Evolutionary conservation across 2,113 vertebrate genomes (phyloP), one percentile per base, ranked within the genome.

Genomic region (Tachuris rubrigastra): DNA sequence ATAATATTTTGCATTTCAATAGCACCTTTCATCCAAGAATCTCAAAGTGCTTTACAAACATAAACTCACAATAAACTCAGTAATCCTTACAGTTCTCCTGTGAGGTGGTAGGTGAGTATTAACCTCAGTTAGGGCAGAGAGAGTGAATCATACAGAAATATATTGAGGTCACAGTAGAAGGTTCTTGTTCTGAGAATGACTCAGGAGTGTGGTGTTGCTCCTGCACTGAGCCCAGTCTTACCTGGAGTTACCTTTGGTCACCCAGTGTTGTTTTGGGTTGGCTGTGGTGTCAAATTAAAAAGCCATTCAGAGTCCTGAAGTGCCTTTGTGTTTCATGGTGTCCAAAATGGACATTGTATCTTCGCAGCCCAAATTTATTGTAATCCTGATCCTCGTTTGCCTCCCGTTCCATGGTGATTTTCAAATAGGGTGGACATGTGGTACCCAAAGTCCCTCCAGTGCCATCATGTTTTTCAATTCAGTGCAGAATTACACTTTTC

Each of bases 1-100:
- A 90, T 95, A 96, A 94, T 96, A 95, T 96, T 96, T 96, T 96
- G 91, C 96, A 97, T 97, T 96, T 97, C 95, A 97, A 96, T 96
- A 94, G 87, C 93, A 96, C 91, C 93, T 96, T 96, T 96, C 76
- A 95, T 86, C 87, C 78, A 93, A 75, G 90, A 94, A 96, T 94
- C 93, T 94, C 95, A 92, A 96, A 96, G 87, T 94, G 87, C 87
- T 97, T 96, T 96, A 94, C 88, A 96, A 94, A 94, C 47, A 80
- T 73, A 96, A 96, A 88, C 83, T 96, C 93, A 47, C 78, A 86
- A 63, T 95, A 96, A 94, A 92, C 85, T 94, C 92, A 56, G 83
- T 88, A 88, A 63, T 93, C 30, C 90, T 96, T 90, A 39, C 91
- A 69, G 89, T 35, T 3, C 24, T 81, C 65, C 89, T 94, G 79